Percentiles rank a stretch among this genome's conserved stretches.
phyloP scores from a whole-genome alignment of 2,888 invertebrate species.

The Tryphoninae sp. region DNA sequence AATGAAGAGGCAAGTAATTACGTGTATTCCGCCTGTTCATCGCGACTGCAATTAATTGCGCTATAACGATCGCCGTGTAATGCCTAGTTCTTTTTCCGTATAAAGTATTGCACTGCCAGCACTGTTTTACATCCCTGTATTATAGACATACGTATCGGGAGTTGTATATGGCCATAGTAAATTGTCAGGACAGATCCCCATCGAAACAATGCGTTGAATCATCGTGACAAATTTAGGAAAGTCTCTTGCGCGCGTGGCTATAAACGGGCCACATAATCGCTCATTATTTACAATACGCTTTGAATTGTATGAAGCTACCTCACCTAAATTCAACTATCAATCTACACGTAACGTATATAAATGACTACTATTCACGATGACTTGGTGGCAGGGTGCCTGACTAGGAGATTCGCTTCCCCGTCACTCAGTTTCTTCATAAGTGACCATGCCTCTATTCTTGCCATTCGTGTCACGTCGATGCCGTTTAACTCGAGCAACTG shows the following conservation, averaged over 20 bases:
- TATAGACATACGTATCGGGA: neutral
- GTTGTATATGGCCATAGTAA: conserved; percentile 34
- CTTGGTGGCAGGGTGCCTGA: conserved; percentile 82
- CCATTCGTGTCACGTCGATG: conserved; percentile 90
- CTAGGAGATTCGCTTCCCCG: conserved; percentile 88
- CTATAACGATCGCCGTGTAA: conserved; percentile 35
- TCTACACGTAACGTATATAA: conserved; percentile 53
- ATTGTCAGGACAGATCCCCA: neutral
- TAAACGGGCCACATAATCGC: conserved; percentile 19
- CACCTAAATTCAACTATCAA: conserved; percentile 32
- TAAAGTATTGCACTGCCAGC: conserved; percentile 74
- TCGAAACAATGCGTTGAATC: conserved; percentile 17
- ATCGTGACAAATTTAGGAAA: conserved; percentile 21
- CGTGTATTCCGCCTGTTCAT: conserved; percentile 1
- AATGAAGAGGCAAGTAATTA: conserved; percentile 32
- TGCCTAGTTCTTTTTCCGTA: conserved; percentile 37
- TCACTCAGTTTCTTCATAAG: conserved; percentile 94
- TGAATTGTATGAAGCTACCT: conserved; percentile 56
- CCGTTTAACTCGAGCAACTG: conserved; percentile 93
- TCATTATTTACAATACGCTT: conserved; percentile 57
- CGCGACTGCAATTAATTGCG: conserved; percentile 11
- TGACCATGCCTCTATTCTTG: conserved; percentile 97
- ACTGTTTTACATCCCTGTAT: conserved; percentile 58
- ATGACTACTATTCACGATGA: conserved; percentile 77
- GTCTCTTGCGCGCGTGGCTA: conserved; percentile 8